Evolutionary conservation across 2,113 vertebrate genomes (phyloP), one percentile per base, ranked within the genome.

Genomic region (Zosterops pallidus): DNA sequence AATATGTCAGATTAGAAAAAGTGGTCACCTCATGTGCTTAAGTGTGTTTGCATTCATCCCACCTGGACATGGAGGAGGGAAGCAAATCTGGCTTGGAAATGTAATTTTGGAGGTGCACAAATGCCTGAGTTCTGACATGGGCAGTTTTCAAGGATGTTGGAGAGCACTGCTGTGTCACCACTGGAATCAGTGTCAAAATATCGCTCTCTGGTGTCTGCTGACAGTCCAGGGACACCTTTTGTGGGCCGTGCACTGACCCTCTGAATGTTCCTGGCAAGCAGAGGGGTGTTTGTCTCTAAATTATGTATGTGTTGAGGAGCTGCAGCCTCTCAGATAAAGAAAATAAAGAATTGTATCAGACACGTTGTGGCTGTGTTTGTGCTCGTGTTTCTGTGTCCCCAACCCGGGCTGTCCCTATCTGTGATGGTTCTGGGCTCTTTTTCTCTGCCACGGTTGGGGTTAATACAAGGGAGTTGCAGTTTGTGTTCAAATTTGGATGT

Each of bases 211-310:
- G 24, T 50, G 25, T 25, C 35, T 31, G 11, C 67, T 59, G 70
- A 1, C 31, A 18, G 29, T 11, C 44, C 6, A 28, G 57, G 47
- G 39, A 15, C 13, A 10, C 5, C 5, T 53, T 39, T n/a, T 41
- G 16, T 19, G 39, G 33, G 25, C 50, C 3, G 0, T 37, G 11
- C 50, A 4, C 14, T 1, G 7, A 20, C 35, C 37, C 33, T 44
- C 37, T 69, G 31, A 18, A 3, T 0, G 0, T 11, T 57, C 52
- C 42, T 0, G 1, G 50, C 2, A 28, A 20, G 12, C 1, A 1
- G 29, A 1, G 69, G 50, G 17, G 2, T 49, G 16, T 12, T 41
- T 59, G 26, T 68, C 20, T 49, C 25, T 21, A 10, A 33, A 6
- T 13, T 5, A 20, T 8, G 1, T 9, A 1, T 2, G n/a, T 9